phyloP scores from a whole-genome alignment of 2,797 vertebrate species.

The Oreochromis grahami region DNA sequence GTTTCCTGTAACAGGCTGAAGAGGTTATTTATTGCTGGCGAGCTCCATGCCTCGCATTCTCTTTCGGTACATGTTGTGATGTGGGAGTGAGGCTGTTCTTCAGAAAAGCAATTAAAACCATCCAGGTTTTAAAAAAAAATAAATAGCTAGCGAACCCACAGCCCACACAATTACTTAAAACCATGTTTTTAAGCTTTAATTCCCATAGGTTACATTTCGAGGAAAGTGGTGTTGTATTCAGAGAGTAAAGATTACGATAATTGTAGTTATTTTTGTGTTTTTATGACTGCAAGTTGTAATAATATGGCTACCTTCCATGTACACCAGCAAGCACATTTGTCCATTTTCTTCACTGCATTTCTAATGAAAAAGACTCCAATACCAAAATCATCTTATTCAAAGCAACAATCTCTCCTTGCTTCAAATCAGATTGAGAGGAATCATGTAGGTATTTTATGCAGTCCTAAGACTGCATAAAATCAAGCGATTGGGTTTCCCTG shows the following conservation, averaged over 20 bases:
- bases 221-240: background rate
- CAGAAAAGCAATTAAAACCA: constrained; percentile 70
- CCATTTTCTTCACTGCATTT: background rate
- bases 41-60: constrained; percentile 66
- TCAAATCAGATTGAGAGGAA: background rate
- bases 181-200: background rate
- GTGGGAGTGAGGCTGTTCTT: constrained; percentile 70
- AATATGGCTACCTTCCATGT: background rate
- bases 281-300: background rate
- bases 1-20: constrained; percentile 56
- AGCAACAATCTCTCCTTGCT: background rate
- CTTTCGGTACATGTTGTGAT: constrained; percentile 69
- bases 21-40: constrained; percentile 68
- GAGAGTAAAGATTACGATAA: background rate
- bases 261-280: background rate
- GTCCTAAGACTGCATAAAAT: background rate
- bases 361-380: background rate
- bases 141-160: background rate
- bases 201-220: background rate
- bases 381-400: background rate
- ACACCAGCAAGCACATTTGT: background rate
- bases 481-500: background rate
- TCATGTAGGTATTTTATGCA: background rate
- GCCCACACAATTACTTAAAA: background rate
- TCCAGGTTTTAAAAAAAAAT: background rate